Conservation (phyloP, 2,888 invertebrate species). For the Strigamia crassipes region DNA sequence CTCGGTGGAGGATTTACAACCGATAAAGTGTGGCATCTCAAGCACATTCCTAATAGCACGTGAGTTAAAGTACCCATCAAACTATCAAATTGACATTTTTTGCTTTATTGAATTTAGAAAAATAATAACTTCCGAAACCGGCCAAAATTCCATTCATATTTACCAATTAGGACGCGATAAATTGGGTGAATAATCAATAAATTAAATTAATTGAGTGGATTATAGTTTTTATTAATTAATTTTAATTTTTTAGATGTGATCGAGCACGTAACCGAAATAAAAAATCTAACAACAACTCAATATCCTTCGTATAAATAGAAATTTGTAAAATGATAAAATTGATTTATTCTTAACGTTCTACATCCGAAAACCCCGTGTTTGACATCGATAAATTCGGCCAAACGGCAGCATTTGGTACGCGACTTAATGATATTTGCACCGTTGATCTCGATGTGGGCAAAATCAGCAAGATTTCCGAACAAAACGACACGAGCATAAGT, state of each 20-base stretch:
- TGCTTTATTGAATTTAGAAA: neutral
- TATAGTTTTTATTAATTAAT: neutral
- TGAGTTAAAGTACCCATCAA: neutral
- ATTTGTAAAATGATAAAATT: neutral
- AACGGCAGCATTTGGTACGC: neutral
- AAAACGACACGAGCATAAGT: neutral
- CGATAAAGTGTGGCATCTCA: conserved; percentile 1
- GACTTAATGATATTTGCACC: neutral
- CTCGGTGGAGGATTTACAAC: conserved; percentile 6
- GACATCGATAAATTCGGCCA: neutral
- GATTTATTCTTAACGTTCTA: neutral
- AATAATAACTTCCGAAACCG: conserved; percentile 14
- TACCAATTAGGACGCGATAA: neutral
- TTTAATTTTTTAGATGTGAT: conserved; percentile 5
- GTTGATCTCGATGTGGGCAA: neutral
- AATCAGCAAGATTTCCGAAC: neutral
- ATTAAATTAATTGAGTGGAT: neutral
- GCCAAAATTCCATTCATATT: neutral
- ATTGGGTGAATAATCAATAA: neutral
- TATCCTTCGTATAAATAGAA: neutral
- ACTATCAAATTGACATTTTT: neutral
- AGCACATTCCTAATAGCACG: conserved; percentile 33
- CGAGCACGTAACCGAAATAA: conserved; percentile 1
- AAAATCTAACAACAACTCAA: neutral
- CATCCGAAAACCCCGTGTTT: neutral